A percentile compares a stretch with the other conserved stretches of the same genome.
These are phyloP conservation scores for Musca domestica DNA, from an alignment of 1,140 invertebrate species.

Conservation along the genomic window DNA sequence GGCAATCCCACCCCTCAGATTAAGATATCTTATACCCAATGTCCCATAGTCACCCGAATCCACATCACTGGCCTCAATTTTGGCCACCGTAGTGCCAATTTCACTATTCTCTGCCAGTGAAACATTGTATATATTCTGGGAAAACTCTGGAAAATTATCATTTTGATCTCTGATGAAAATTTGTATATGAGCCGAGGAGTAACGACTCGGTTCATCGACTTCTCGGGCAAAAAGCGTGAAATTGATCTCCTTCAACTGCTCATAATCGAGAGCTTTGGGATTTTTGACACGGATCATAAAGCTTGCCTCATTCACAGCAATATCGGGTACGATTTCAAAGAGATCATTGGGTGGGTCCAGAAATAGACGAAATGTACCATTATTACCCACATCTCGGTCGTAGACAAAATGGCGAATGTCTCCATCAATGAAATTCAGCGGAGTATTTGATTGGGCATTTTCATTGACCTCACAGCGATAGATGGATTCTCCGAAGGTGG, in stretches of 20 bases:
- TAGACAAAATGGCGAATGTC: constrained; percentile 81
- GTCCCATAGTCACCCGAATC: constrained; percentile 86
- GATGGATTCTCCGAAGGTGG: constrained; percentile 71
- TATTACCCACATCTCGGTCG: constrained; percentile 91
- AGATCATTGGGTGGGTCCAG: constrained; percentile 77
- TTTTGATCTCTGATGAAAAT: constrained; percentile 88
- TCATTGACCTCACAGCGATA: constrained; percentile 90
- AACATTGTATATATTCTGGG: constrained; percentile 73
- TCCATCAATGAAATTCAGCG: constrained; percentile 80
- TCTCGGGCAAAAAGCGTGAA: constrained; percentile 85
- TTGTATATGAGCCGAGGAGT: constrained; percentile 76
- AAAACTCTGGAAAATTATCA: constrained; percentile 91
- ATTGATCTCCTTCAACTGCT: constrained; percentile 75
- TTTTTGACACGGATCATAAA: constrained; percentile 89
- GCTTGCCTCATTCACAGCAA: constrained; percentile 88
- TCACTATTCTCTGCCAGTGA: constrained; percentile 80
- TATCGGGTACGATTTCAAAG: constrained; percentile 85
- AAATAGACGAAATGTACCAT: constrained; percentile 85
- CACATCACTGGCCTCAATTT: constrained; percentile 77
- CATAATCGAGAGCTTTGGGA: constrained; percentile 80
- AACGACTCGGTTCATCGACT: constrained; percentile 60
- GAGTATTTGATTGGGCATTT: constrained; percentile 87
- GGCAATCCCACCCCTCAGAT: constrained; percentile 71
- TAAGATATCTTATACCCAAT: constrained; percentile 82
- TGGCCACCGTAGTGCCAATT: constrained; percentile 76